Evolutionary conservation across 2,113 vertebrate species (phyloP), one percentile per base, ranked within the genome.

Genomic region (Phocoena phocoena): DNA sequence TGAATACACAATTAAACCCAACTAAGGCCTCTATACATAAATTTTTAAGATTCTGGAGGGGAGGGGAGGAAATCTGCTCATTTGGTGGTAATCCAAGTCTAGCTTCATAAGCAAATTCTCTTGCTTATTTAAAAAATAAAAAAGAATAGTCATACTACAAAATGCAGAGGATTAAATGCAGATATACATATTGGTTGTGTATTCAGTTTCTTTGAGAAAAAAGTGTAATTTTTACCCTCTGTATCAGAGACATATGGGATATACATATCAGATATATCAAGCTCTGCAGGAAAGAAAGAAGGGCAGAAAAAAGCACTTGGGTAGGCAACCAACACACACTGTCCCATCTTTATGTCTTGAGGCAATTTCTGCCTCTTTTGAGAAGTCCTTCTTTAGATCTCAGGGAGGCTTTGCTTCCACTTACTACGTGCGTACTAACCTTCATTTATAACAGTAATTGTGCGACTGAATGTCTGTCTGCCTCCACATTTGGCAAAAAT

Each of bases 151-250:
- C 50, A 50, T 93, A 93, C 26, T 93, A 21, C 80, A 97, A 44
- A 93, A 68, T 28, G 41, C 76, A 85, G 92, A 88, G 90, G 81
- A 31, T 88, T 38, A 70, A 95, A 96, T 58, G n/a, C 23, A 95
- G 62, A 47, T 68, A 18, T 20, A 58, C 62, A 93, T 41, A 86
- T 33, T 60, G 33, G 44, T 38, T 58, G 13, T 28, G 55, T 23
- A 74, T 62, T 25, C 47, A 92, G 36, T 41, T 67, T 80, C 36
- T 71, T 8, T 71, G 44, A 41, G 31, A 38, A 89, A 33, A 95
- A 74, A 68, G 9, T 47, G 41, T 44, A 55, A 85, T 60, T 71
- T 68, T 82, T 82, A 41, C 41, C 9, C 8, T 63, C 41, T 50
- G 25, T 55, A 18, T 53, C 53, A 68, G 10, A 88, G 36, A 20